Base-by-base conservation (phyloP, 2,888 invertebrate genomes). In the Latrodectus elegans region DNA sequence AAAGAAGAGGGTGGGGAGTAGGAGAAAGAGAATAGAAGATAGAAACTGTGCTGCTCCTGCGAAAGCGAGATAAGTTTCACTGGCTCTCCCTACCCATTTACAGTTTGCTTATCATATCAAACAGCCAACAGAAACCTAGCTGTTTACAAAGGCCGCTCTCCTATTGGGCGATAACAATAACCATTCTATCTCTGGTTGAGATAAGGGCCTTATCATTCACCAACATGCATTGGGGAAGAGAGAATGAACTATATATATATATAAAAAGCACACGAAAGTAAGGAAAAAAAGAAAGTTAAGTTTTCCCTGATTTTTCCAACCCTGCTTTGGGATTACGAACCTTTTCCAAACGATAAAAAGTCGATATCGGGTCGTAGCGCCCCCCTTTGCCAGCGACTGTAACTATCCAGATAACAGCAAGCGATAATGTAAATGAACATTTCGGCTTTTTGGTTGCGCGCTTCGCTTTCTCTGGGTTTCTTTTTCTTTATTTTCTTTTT, bases 381-480 rank as follows among this genome's bases (percentile, higher is more conserved):
- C 51, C 82, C 17, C 70, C 70, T 12, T 38, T 55, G 17, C 83
- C 76, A 67, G 75, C 64, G 80, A 86, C 86, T 86, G 87, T 81
- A 81, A 77, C 81, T 72, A 77, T 38, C 68, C 17, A 77, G 87
- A 87, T 87, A 87, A 87, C 77, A 73, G 17, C 65, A 26, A 60
- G 76, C 77, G 87, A 87, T 87, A 87, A 87, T 87, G 87, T 87
- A 87, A 87, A 87, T 87, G 87, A 87, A 87, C 87, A 87, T 87
- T 86, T 87, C 70, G 87, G 86, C 80, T 79, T 84, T 77, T 70
- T 49, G 70, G 75, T 64, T 52, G 72, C 10, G 51, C 14, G 4
- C 52, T n/a, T 70, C 38, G 8, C 38, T 67, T 60, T 80, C 38
- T 76, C 64, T 75, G 51, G 60, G 64, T 60, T 60, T 60, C 17